Evolutionary conservation across 92 coral and sea anemone species (phyloP), one percentile per base, ranked within the genome.

Genomic region (Parazoanthus darwini): DNA sequence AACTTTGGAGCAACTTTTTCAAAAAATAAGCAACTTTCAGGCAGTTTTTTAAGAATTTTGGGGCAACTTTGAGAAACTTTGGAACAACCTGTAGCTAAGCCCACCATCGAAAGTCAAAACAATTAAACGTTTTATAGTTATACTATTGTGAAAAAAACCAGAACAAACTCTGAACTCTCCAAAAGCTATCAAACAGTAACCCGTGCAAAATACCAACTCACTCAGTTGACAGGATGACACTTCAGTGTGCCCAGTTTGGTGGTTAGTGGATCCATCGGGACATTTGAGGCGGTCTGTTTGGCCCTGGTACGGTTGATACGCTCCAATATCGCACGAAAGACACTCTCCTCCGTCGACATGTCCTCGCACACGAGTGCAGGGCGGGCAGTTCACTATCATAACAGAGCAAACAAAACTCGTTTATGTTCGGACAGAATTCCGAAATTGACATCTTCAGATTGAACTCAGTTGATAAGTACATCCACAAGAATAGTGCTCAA

Each of bases 291-390:
- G 92, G 5, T 84, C 54, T 59, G 66, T 82, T 39, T 90, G 93
- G 36, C 94, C 96, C 35, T 91, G 79, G 86, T 29, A 33, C 18
- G 93, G 88, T 72, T 94, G 96, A 86, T 92, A 90, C 26, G 92
- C 71, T 44, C 94, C 93, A 36, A 77, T 71, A 63, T 79, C 90
- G 79, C 96, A 94, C 72, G 86, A 87, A 6, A 18, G 48, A 70
- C 96, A 94, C 5, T 79, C 82, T 20, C 80, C 68, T 50, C 80
- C 76, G 51, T 86, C 81, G 11, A 67, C 82, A 77, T 87, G 66
- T 18, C 74, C 44, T 82, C 16, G 18, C 11, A 85, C 93, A 76
- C 76, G 80, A 68, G 58, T 82, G 36, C 93, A 90, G 15, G 80
- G 94, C 5, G 70, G 89, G 78, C 79, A 92, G 50, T 92, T 88